These are phyloP conservation scores for Paramuricea clavata DNA, from an alignment of 92 coral and sea anemone species.

Conservation along the genomic window DNA sequence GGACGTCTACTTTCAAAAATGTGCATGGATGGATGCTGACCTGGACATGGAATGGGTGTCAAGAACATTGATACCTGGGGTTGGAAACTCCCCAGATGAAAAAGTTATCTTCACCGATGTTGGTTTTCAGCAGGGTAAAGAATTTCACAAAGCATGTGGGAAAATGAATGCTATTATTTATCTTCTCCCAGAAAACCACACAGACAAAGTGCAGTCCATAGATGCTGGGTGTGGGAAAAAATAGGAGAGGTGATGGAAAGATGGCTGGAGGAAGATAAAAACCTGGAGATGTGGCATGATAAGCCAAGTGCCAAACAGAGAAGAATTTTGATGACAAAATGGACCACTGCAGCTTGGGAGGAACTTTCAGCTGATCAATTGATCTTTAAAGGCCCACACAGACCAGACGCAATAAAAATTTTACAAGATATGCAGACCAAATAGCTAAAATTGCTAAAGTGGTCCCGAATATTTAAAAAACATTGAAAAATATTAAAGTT, in stretches of 20 bases:
- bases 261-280: constrained; percentile 67
- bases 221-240: constrained; percentile 75
- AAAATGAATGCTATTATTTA: constrained; percentile 68
- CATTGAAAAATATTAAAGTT: too few species aligned
- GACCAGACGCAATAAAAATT: too few species aligned
- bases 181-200: constrained; percentile 64
- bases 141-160: too few species aligned
- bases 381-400: too few species aligned
- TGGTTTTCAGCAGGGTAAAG: too few species aligned
- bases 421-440: too few species aligned
- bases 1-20: constrained; percentile 53
- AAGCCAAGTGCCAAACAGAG: constrained; percentile 59
- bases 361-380: constrained; percentile 41
- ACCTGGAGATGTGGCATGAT: constrained; percentile 64
- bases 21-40: constrained; percentile 54
- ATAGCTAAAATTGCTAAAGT: too few species aligned
- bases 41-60: too few species aligned
- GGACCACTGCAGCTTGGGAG: constrained; percentile 54
- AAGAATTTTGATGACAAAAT: constrained; percentile 65
- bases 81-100: too few species aligned
- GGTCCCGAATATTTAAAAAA: too few species aligned
- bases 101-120: too few species aligned
- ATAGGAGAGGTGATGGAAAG: constrained; percentile 67
- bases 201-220: constrained; percentile 73
- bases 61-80: too few species aligned